Evolutionary conservation across 2,888 invertebrate genomes (phyloP).

Genomic region (Ormyrus thymus): DNA sequence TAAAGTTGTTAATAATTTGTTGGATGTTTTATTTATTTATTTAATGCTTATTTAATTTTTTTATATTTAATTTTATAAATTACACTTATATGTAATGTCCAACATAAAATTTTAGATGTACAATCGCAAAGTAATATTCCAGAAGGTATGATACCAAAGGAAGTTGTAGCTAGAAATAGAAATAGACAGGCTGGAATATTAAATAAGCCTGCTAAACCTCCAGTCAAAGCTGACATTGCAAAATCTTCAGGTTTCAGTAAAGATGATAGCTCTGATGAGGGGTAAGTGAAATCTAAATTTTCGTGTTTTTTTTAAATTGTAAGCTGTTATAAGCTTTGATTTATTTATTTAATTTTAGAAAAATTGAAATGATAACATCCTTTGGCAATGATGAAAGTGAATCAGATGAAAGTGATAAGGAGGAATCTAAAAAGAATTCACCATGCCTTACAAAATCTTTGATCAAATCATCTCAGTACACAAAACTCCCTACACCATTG

Average conservation of each 20-base stretch:
- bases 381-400: conserved; percentile 77
- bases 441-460: conserved; percentile 25
- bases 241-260: conserved; percentile 61
- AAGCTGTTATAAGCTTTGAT: neutral
- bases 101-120: conserved; percentile 62
- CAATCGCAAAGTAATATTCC: conserved; percentile 70
- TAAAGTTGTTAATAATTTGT: too few species aligned
- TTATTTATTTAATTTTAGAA: conserved; percentile 59
- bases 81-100: neutral
- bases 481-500: conserved; percentile 8
- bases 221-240: conserved; percentile 54
- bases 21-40: too few species aligned
- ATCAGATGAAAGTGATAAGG: conserved; percentile 66
- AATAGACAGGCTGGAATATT: conserved; percentile 67
- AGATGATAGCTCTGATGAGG: conserved; percentile 75
- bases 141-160: conserved; percentile 73
- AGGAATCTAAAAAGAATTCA: conserved; percentile 26
- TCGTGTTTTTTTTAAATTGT: neutral
- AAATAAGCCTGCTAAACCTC: conserved; percentile 64
- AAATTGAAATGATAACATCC: conserved; percentile 79
- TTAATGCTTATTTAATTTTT: too few species aligned
- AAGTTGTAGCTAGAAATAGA: conserved; percentile 71
- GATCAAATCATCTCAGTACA: conserved; percentile 1
- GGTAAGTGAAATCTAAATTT: conserved; percentile 64
- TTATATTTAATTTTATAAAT: neutral